These are phyloP conservation scores for Porites evermanni DNA, from an alignment of 92 coral and sea anemone species.

Conservation along the genomic window DNA sequence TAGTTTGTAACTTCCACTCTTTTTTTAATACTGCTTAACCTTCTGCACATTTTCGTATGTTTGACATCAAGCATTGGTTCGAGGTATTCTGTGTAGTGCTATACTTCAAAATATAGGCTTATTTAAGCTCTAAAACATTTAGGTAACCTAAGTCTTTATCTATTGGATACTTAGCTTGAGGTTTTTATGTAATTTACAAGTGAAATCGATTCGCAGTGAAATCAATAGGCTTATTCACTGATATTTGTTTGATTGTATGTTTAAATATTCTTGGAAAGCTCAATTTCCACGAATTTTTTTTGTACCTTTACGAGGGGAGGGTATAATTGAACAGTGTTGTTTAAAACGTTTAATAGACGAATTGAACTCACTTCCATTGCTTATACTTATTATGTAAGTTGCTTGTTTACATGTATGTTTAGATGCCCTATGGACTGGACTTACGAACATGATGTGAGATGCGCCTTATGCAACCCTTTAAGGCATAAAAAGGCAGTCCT, in stretches of 20 bases:
- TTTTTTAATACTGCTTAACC: neutral
- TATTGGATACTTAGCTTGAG: neutral
- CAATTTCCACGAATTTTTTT: slow-evolving; percentile 1
- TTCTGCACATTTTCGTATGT: neutral
- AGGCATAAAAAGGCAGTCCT: slow-evolving; percentile 3
- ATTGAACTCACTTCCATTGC: neutral
- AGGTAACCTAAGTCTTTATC: neutral
- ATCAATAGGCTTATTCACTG: neutral
- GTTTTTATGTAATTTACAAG: too few species aligned
- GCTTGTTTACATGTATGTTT: neutral
- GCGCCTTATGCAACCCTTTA: neutral
- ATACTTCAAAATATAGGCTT: neutral
- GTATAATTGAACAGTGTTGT: too few species aligned
- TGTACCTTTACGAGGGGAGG: neutral
- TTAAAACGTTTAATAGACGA: neutral
- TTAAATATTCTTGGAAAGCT: neutral
- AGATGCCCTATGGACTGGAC: slow-evolving; percentile 46
- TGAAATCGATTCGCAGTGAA: neutral
- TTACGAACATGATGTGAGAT: neutral
- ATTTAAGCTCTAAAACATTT: neutral
- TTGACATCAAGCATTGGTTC: neutral
- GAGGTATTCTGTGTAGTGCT: neutral
- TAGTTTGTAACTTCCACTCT: slow-evolving; percentile 8
- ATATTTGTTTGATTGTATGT: neutral
- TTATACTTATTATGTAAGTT: neutral